Percentiles rank a stretch among this genome's conserved stretches.
Conservation (phyloP, 53 echinoderm and acorn worm species). For the Holothuria scabra region DNA sequence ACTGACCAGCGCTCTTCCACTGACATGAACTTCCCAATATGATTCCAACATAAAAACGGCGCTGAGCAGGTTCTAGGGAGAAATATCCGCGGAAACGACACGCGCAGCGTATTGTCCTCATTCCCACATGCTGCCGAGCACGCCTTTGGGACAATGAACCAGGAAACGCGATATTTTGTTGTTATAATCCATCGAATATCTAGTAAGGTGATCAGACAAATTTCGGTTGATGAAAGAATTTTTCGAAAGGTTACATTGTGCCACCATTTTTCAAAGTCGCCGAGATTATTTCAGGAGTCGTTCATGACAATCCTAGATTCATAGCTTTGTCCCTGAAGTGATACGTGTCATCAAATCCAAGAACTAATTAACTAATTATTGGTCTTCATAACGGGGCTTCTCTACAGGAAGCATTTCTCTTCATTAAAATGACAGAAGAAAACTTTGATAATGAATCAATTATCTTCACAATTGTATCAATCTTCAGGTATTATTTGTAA, state of each 20-base stretch:
- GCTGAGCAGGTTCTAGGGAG: background rate
- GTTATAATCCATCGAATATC: constrained; percentile 13
- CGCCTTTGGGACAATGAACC: background rate
- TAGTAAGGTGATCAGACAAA: no score
- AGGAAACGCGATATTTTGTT: background rate
- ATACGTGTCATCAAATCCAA: no score
- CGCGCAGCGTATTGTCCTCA: constrained; percentile 34
- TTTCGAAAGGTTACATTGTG: constrained; percentile 23
- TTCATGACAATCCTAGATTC: no score
- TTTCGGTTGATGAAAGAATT: background rate
- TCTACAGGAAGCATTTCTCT: no score
- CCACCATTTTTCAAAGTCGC: constrained; percentile 15
- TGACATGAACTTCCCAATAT: background rate
- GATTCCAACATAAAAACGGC: constrained; percentile 9
- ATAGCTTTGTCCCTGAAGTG: no score
- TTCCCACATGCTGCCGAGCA: constrained; percentile 26
- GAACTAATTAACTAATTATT: no score
- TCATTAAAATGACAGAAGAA: no score
- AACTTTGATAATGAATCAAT: no score
- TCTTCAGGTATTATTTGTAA: no score
- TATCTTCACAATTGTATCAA: no score
- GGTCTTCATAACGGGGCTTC: no score
- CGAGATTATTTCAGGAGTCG: no score
- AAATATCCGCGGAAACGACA: constrained; percentile 15
- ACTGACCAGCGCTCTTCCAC: constrained; percentile 14